A percentile compares a stretch with the other conserved stretches of the same genome.
These are phyloP conservation scores for Smittia sp. DNA, from an alignment of 2,888 invertebrate species.

Conservation along the genomic window DNA sequence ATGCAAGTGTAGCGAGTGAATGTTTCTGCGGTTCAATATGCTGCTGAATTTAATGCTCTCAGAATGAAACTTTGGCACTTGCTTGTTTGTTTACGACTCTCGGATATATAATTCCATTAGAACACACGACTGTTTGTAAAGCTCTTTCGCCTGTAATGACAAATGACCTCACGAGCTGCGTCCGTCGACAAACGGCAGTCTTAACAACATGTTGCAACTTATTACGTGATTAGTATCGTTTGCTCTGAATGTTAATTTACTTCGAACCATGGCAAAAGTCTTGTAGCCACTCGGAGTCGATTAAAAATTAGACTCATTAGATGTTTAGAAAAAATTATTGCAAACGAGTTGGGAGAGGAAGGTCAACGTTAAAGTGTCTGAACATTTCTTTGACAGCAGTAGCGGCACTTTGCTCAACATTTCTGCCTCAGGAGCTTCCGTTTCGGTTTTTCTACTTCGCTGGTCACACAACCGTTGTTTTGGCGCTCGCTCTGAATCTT, in stretches of 20 bases:
- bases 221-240: conserved; percentile 3
- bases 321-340: not conserved
- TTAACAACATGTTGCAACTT: not conserved
- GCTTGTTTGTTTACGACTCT: conserved; percentile 1
- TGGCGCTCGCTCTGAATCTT: conserved; percentile 30
- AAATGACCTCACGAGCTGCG: not conserved
- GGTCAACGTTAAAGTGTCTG: not conserved
- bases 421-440: conserved; percentile 27
- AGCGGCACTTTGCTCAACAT: not conserved
- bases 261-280: not conserved
- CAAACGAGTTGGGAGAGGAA: not conserved
- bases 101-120: no score
- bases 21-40: not conserved
- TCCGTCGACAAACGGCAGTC: not conserved
- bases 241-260: not conserved
- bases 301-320: not conserved
- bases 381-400: not conserved
- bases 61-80: not conserved
- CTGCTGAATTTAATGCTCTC: not conserved
- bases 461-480: conserved; percentile 12
- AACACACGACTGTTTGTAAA: not conserved
- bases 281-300: not conserved
- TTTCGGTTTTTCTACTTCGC: conserved; percentile 32
- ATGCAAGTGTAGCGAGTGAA: not conserved
- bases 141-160: not conserved